Percentiles rank a stretch among this genome's conserved stretches.
Conservation (phyloP, 2,113 vertebrate genomes). For the Sinosuthora webbiana region DNA sequence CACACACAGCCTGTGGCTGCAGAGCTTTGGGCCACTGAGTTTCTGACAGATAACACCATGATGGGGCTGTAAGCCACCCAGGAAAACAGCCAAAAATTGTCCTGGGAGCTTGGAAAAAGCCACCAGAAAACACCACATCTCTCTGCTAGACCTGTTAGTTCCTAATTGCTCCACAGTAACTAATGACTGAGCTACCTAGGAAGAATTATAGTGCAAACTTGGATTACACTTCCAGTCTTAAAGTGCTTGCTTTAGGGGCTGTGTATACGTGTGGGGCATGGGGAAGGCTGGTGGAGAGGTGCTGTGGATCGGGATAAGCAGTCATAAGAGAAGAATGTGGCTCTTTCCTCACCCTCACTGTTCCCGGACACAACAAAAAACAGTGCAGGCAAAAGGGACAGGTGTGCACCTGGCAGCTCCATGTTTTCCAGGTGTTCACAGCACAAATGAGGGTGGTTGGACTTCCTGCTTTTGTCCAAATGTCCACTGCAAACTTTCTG, state of each 20-base stretch:
- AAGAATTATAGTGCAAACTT: not conserved
- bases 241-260: not conserved
- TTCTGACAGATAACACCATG: not conserved
- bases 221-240: not conserved
- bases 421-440: not conserved
- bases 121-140: not conserved
- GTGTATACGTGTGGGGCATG: not conserved
- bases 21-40: not conserved
- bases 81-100: not conserved
- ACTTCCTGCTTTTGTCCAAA: not conserved
- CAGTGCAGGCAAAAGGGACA: not conserved
- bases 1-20: accelerated
- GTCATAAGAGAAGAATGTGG: not conserved
- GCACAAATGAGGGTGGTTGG: not conserved
- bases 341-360: not conserved
- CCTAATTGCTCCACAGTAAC: not conserved
- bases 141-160: not conserved
- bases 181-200: not conserved
- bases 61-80: accelerated
- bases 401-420: not conserved
- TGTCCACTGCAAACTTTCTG: not conserved
- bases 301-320: not conserved
- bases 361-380: not conserved
- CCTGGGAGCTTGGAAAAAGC: not conserved
- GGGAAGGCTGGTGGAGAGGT: not conserved